Conservation (phyloP, 2,113 vertebrate genomes). For the Oenanthe oenanthe region DNA sequence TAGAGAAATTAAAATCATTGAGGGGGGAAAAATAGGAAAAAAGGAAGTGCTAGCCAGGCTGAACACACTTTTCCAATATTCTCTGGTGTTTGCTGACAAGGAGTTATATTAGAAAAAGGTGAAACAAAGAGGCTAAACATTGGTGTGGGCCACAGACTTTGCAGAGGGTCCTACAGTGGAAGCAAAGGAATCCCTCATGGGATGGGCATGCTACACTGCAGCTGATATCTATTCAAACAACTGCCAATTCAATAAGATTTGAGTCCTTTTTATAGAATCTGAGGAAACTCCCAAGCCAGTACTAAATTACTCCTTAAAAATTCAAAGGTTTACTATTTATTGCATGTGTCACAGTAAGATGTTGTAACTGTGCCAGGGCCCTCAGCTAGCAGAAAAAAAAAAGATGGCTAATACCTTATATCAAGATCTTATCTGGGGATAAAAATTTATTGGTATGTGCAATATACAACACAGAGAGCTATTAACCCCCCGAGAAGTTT, state of each 20-base stretch:
- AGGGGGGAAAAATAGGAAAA: rapidly evolving
- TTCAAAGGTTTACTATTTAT: neutral
- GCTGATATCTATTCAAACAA: neutral
- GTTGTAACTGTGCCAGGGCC: neutral
- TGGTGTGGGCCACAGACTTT: neutral
- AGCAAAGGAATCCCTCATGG: neutral
- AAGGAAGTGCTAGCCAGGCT: neutral
- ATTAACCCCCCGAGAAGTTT: neutral
- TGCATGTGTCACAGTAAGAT: neutral
- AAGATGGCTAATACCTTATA: neutral
- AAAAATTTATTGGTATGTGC: neutral
- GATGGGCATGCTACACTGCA: neutral
- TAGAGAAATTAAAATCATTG: neutral
- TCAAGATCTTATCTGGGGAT: neutral
- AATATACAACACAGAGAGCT: neutral
- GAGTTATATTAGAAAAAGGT: neutral
- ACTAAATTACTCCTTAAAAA: neutral
- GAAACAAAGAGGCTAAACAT: neutral
- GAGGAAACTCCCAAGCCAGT: neutral
- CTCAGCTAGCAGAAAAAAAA: neutral
- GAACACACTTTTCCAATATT: neutral
- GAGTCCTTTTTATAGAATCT: neutral
- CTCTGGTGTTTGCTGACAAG: neutral
- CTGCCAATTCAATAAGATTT: neutral
- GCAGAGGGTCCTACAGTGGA: neutral